These are phyloP conservation scores for Tyto alba DNA, from an alignment of 2,113 vertebrate species.

Conservation along the genomic window DNA sequence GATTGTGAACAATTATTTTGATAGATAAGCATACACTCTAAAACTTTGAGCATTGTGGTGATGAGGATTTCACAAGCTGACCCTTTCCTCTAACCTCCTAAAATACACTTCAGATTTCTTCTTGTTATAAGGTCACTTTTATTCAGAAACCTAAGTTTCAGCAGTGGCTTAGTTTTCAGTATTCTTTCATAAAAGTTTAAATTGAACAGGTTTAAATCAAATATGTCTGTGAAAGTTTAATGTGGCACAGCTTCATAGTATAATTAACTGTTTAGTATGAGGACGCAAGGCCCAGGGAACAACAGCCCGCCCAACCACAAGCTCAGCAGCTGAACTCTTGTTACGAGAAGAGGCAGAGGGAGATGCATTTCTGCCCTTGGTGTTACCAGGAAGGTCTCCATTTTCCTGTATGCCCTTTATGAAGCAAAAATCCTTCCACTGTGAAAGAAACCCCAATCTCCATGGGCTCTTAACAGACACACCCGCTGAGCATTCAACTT, in stretches of 20 bases:
- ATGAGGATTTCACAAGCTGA: not conserved
- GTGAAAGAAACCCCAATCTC: not conserved
- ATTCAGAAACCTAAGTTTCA: not conserved
- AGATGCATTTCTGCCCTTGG: not conserved
- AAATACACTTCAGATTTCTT: not conserved
- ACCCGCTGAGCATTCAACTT: not conserved
- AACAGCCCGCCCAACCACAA: not conserved
- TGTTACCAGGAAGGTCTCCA: not conserved
- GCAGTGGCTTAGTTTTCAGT: not conserved
- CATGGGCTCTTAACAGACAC: not conserved
- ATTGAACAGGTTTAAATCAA: not conserved
- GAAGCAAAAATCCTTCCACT: not conserved
- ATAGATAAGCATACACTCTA: not conserved
- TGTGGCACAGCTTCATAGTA: not conserved
- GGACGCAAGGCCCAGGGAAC: not conserved
- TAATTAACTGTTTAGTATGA: not conserved
- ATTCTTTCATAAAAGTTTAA: not conserved
- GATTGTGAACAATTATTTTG: not conserved
- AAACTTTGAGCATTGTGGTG: not conserved
- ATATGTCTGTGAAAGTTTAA: not conserved
- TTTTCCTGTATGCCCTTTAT: not conserved
- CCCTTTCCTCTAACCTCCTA: not conserved
- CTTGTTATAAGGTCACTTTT: not conserved
- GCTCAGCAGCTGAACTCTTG: not conserved
- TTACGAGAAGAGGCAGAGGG: not conserved